Conservation (phyloP, 2,113 vertebrate genomes). For the Antechinus stuartii region DNA sequence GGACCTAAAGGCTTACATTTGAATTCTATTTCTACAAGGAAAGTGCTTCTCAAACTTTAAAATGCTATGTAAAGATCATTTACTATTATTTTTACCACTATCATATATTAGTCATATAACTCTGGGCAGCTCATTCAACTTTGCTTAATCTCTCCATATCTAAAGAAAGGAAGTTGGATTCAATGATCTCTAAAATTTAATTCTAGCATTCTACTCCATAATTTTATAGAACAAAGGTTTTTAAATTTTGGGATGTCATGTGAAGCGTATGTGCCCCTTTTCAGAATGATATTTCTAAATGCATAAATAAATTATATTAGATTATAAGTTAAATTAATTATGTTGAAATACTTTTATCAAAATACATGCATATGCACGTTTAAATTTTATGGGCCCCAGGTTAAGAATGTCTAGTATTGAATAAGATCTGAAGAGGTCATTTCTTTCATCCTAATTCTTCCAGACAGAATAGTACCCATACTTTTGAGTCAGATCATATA, state of each 20-base stretch:
- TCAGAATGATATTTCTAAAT: background rate
- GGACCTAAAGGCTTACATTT: background rate
- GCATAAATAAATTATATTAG: background rate
- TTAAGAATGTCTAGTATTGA: constrained; percentile 23
- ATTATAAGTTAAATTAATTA: background rate
- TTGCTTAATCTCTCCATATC: background rate
- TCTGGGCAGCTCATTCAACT: background rate
- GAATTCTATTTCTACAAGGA: background rate
- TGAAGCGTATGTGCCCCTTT: background rate
- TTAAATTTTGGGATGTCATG: background rate
- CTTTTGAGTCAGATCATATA: background rate
- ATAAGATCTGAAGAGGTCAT: constrained; percentile 10
- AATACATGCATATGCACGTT: background rate
- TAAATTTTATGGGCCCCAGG: background rate
- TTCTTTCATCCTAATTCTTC: background rate
- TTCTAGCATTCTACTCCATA: constrained; percentile 24
- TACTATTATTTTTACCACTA: background rate
- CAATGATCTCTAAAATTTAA: constrained; percentile 21
- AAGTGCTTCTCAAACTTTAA: background rate
- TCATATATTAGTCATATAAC: background rate
- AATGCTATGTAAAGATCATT: background rate
- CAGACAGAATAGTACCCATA: background rate
- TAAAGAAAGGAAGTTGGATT: background rate
- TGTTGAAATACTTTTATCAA: background rate
- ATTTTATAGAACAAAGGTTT: background rate